Percentiles rank a stretch among this genome's conserved stretches.
Conservation (phyloP, 2,888 invertebrate genomes). For the Thumatha senex region DNA sequence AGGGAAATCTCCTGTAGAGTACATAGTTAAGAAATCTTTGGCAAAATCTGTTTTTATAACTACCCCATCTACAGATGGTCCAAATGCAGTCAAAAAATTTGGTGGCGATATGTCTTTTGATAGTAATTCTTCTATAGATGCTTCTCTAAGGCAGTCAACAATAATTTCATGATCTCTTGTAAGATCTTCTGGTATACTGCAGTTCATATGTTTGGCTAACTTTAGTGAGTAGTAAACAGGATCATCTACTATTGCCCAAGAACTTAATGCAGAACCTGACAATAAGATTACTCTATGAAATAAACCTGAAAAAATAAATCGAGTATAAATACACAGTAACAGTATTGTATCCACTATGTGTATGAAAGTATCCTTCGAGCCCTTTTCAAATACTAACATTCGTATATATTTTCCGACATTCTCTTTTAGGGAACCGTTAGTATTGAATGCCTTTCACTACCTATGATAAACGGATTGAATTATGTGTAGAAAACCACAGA, state of each 20-base stretch:
- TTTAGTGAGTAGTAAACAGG: conserved; percentile 92
- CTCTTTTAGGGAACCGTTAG: conserved; percentile 23
- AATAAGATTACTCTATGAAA: conserved; percentile 94
- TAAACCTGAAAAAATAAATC: conserved; percentile 82
- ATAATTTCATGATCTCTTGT: conserved; percentile 92
- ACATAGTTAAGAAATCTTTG: conserved; percentile 89
- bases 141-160: conserved; percentile 92
- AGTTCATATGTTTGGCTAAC: conserved; percentile 91
- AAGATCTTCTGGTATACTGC: conserved; percentile 91
- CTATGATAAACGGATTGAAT: conserved; percentile 25
- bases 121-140: conserved; percentile 88
- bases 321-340: conserved; percentile 16
- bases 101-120: conserved; percentile 90
- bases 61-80: conserved; percentile 96
- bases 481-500: conserved; percentile 20
- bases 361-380: conserved; percentile 14
- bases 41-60: conserved; percentile 95
- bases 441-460: conserved; percentile 23
- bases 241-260: conserved; percentile 95
- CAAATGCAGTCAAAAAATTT: conserved; percentile 93
- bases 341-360: conserved; percentile 14
- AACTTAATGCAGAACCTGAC: conserved; percentile 94
- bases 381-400: conserved; percentile 15
- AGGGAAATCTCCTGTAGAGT: conserved; percentile 86
- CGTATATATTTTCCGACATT: conserved; percentile 18